phyloP scores from a whole-genome alignment of 2,797 vertebrate species.

The Sebastes aleutianus region DNA sequence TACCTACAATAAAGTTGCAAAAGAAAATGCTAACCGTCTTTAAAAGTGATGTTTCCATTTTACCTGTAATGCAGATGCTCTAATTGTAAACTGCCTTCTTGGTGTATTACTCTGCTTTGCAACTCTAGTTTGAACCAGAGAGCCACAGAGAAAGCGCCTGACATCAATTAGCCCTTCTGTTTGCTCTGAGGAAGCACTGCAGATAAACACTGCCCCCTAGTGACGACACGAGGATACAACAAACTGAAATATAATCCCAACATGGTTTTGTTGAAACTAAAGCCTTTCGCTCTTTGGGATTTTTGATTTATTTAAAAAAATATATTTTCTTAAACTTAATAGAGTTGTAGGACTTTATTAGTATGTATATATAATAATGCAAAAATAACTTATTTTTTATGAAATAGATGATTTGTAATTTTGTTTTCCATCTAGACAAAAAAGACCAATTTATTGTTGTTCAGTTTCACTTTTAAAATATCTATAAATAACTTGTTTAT shows the following conservation, averaged over 20 bases:
- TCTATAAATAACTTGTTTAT: background rate
- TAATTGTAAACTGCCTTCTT: constrained; percentile 1
- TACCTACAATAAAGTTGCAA: background rate
- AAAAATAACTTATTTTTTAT: background rate
- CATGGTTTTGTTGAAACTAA: background rate
- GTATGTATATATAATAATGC: rapidly evolving
- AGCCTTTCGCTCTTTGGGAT: background rate
- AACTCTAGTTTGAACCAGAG: constrained; percentile 13
- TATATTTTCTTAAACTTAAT: background rate
- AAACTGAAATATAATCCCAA: background rate
- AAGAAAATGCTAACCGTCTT: background rate
- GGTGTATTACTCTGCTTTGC: constrained; percentile 26
- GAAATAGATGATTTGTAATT: background rate
- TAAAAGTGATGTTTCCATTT: constrained; percentile 2
- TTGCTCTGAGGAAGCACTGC: constrained; percentile 49
- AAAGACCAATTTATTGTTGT: background rate
- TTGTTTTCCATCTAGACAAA: background rate
- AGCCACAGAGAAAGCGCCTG: constrained; percentile 31
- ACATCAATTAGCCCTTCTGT: constrained; percentile 61
- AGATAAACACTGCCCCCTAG: constrained; percentile 86
- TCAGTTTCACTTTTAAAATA: background rate
- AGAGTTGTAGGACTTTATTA: background rate
- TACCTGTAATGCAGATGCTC: background rate
- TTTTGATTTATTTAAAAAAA: background rate
- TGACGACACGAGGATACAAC: constrained; percentile 30